phyloP scores from a whole-genome alignment of 2,888 invertebrate species.

The Lithophane leautieri region DNA sequence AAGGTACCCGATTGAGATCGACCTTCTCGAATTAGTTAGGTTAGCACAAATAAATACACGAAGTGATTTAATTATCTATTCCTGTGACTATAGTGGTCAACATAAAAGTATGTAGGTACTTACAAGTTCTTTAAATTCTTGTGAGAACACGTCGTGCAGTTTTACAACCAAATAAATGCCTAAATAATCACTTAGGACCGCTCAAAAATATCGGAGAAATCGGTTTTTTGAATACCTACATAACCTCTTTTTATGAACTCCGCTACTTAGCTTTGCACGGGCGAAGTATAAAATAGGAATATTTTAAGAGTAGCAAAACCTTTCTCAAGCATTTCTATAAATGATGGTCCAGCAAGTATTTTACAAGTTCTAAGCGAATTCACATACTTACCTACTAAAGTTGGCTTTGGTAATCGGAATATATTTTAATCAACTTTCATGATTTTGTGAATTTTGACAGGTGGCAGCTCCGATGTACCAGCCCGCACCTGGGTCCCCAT shows the following conservation, averaged over 20 bases:
- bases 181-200: background rate
- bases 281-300: too few species aligned
- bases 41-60: background rate
- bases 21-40: too few species aligned
- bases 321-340: background rate
- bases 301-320: background rate
- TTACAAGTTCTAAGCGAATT: background rate
- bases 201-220: background rate
- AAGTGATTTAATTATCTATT: background rate
- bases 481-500: slow-evolving; percentile 90
- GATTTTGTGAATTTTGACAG: slow-evolving; percentile 64
- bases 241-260: background rate
- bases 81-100: background rate
- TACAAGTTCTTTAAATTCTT: background rate
- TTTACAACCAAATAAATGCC: background rate
- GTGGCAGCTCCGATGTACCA: slow-evolving; percentile 87
- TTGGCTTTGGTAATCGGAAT: background rate
- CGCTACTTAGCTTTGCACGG: background rate
- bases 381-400: too few species aligned
- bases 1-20: background rate
- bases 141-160: background rate
- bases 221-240: background rate
- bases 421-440: background rate
- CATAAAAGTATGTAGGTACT: too few species aligned
- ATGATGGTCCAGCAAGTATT: background rate